Evolutionary conservation across 1,140 invertebrate species (phyloP).

Genomic region (Diuraphis noxia): DNA sequence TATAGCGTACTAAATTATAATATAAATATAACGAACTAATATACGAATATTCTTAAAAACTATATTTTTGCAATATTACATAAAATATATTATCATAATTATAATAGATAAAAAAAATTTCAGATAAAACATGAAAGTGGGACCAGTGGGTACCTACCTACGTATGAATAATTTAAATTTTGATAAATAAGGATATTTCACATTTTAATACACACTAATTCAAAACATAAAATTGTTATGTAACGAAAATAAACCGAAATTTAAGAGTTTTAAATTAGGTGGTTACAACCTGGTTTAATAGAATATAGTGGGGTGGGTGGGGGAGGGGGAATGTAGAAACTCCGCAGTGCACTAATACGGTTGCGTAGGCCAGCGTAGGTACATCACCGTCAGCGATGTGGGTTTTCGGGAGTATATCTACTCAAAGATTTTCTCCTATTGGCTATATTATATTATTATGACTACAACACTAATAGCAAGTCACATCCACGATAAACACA

Average conservation of each 20-base stretch:
- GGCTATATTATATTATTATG: not conserved
- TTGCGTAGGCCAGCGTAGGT: too few relatives aligned
- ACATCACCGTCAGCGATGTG: too few relatives aligned
- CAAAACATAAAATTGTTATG: not conserved
- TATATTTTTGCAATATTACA: not conserved
- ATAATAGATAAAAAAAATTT: not conserved
- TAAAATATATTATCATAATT: not conserved
- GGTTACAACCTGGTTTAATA: not conserved
- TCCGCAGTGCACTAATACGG: not conserved
- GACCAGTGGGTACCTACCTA: not conserved
- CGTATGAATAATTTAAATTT: not conserved
- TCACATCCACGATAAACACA: not conserved
- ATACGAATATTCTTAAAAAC: not conserved
- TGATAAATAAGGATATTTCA: not conserved
- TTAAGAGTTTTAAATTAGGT: not conserved
- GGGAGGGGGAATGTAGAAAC: not conserved
- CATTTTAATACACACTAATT: not conserved
- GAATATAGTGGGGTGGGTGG: not conserved
- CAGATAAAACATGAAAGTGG: not conserved
- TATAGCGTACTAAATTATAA: not conserved
- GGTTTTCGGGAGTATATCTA: not conserved
- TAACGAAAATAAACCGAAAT: not conserved
- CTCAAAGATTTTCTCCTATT: not conserved
- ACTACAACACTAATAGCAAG: not conserved
- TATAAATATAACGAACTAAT: too few relatives aligned